phyloP scores from a whole-genome alignment of 2,797 vertebrate species.

The Echiichthys vipera region DNA sequence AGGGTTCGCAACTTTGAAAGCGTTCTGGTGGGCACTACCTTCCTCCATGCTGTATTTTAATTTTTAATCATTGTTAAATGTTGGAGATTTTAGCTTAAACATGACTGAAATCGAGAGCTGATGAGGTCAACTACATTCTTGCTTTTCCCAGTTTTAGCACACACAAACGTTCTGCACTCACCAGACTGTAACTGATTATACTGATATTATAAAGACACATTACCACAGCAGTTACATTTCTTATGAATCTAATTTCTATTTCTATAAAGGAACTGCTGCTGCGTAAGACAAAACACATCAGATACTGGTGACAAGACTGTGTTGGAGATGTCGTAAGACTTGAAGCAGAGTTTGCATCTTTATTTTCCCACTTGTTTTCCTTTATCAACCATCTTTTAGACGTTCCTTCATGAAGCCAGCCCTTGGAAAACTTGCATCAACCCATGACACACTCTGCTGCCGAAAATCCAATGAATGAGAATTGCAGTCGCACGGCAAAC shows the following conservation, averaged over 20 bases:
- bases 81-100: not conserved
- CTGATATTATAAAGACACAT: not conserved
- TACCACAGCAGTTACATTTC: not conserved
- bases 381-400: too few relatives aligned
- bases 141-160: not conserved
- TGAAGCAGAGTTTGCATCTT: too few relatives aligned
- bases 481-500: too few relatives aligned
- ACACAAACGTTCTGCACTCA: not conserved
- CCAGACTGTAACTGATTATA: not conserved
- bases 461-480: too few relatives aligned
- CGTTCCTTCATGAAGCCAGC: too few relatives aligned
- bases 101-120: not conserved
- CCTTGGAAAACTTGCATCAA: too few relatives aligned
- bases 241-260: not conserved
- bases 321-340: too few relatives aligned
- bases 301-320: not conserved
- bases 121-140: not conserved
- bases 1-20: slow-evolving; percentile 32
- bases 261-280: not conserved
- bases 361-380: too few relatives aligned
- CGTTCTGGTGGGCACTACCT: slow-evolving; percentile 10
- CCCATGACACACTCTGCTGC: too few relatives aligned
- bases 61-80: slow-evolving; percentile 10
- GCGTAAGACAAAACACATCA: not conserved
- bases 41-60: slow-evolving; percentile 4